Conservation (phyloP, 1,140 invertebrate species). For the Drosophila bocki region DNA sequence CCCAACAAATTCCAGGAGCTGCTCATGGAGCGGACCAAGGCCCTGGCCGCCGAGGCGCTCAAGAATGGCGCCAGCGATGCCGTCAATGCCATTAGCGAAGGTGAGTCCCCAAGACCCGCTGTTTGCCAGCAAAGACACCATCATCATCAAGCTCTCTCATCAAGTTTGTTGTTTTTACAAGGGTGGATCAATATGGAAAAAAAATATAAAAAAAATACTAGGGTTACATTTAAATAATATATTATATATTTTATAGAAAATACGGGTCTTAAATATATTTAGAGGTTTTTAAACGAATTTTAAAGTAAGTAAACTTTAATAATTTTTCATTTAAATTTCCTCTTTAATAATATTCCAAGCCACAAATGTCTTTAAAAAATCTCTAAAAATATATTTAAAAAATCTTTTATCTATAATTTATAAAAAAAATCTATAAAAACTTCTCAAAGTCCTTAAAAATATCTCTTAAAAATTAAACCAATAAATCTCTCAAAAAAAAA, state of each 20-base stretch:
- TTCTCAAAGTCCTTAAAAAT: not conserved
- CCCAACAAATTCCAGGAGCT: constrained; percentile 92
- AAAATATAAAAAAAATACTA: not conserved
- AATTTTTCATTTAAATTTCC: no score
- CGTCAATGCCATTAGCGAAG: constrained; percentile 72
- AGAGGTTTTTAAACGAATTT: not conserved
- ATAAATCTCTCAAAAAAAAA: not conserved
- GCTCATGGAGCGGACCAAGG: constrained; percentile 91
- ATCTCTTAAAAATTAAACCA: not conserved
- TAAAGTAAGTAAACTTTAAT: not conserved
- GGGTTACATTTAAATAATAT: not conserved
- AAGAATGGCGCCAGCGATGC: constrained; percentile 70
- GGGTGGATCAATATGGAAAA: not conserved
- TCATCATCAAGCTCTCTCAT: not conserved
- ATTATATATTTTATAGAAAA: not conserved
- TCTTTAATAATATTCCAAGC: no score
- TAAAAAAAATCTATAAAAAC: no score
- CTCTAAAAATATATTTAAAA: no score
- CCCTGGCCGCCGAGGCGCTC: constrained; percentile 86
- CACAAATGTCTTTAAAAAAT: no score
- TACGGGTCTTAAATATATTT: not conserved
- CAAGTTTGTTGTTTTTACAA: not conserved
- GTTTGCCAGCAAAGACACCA: not conserved
- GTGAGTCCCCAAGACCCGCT: constrained; percentile 55
- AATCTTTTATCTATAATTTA: no score